Conservation (phyloP, 1,140 invertebrate species). For the Archegozetes longisetosus region DNA sequence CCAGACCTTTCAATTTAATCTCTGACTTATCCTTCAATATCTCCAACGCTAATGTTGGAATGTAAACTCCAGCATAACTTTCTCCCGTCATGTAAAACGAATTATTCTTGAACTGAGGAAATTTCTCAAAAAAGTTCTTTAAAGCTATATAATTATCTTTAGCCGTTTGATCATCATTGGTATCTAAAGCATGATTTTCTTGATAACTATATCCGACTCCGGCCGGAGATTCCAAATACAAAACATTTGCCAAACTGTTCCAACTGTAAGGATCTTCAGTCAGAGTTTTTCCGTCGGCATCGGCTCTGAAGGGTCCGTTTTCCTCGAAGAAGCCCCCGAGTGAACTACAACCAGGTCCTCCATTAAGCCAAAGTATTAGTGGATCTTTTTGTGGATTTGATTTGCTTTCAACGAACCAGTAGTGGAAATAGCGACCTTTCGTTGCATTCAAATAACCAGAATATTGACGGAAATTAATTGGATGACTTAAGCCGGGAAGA, state of each 20-base stretch:
- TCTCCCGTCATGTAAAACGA: slow-evolving; percentile 34
- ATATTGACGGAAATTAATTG: slow-evolving; percentile 22
- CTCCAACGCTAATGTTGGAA: slow-evolving; percentile 35
- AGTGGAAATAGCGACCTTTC: slow-evolving; percentile 23
- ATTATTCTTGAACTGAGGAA: slow-evolving; percentile 31
- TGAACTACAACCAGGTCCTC: slow-evolving; percentile 39
- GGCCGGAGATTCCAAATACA: slow-evolving; percentile 39
- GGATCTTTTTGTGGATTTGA: slow-evolving; percentile 33
- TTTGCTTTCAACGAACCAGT: slow-evolving; percentile 36
- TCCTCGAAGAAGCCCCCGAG: slow-evolving; percentile 34
- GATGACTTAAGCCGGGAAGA: slow-evolving; percentile 23
- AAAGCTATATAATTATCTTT: slow-evolving; percentile 34
- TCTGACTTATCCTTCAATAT: slow-evolving; percentile 24
- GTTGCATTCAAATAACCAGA: slow-evolving; percentile 25
- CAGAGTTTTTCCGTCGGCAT: slow-evolving; percentile 28
- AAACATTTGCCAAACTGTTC: slow-evolving; percentile 55
- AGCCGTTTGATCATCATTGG: slow-evolving; percentile 32
- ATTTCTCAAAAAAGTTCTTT: slow-evolving; percentile 35
- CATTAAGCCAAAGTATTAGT: slow-evolving; percentile 39
- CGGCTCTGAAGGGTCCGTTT: slow-evolving; percentile 35
- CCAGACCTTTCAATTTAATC: slow-evolving; percentile 31
- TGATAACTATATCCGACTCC: slow-evolving; percentile 41
- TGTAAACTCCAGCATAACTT: slow-evolving; percentile 33
- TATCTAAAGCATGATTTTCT: slow-evolving; percentile 31
- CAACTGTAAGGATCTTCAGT: slow-evolving; percentile 32